Evolutionary conservation across 2,797 vertebrate species (phyloP), one percentile per base, ranked within the genome.

Genomic region (Lindbergichthys nudifrons): DNA sequence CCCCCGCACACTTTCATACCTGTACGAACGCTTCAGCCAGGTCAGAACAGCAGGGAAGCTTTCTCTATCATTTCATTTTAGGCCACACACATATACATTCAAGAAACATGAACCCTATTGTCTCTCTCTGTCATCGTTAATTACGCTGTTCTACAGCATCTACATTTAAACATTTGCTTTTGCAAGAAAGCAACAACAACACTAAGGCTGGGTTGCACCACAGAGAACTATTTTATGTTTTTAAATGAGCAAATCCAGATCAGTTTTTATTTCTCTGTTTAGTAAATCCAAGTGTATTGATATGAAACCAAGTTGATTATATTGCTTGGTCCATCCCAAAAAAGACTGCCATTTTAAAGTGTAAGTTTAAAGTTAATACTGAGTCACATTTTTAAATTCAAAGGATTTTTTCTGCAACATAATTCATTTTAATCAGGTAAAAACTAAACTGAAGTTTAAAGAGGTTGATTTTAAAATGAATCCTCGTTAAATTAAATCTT

Each of bases 1-100:
- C 90, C 97, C 98, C 19, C 96, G 97, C 82, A 97, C 95, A 0
- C 91, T 99, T 0, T 97, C 98, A 2, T 98, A 97, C 74, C 85
- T 99, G 57, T 99, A 96, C 72, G 90, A 96, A 69, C 78, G 93
- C 69, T 91, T 98, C 70, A 93, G 93, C 85, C 97, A 97, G 93
- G 95, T 95, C 26, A 75, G 82, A 16, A 16, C 36, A 70, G 15
- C 10, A 19, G 52, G 5, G 42, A 42, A 30, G 16, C 48, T 30
- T 62, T 16, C 16, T 56, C 72, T 67, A 19, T 62, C 8, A 12
- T 4, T 16, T 46, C 0, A 43, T 63, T 9, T 3, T 62, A 30
- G 30, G 19, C 39, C 39, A 50, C 52, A 45, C n/a, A 50, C 11
- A 19, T 30, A 56, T 53, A 43, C 3, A 53, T 8, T n/a, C 4